These are phyloP conservation scores for Microchirus variegatus DNA, from an alignment of 2,797 vertebrate genomes.

Conservation along the genomic window DNA sequence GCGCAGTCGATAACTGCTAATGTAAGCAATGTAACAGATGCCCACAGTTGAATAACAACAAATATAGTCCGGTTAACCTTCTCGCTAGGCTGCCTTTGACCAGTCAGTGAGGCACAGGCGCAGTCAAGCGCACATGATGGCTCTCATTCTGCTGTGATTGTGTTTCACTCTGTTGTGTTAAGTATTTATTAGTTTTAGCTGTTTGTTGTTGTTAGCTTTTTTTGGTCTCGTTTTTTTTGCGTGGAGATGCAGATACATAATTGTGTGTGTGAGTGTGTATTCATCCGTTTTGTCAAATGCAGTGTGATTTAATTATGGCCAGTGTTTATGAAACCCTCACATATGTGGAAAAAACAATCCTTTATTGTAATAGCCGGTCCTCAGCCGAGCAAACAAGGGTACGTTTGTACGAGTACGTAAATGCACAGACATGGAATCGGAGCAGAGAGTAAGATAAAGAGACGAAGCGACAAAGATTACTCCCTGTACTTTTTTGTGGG, in stretches of 20 bases:
- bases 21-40: constrained; percentile 79
- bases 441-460: constrained; percentile 61
- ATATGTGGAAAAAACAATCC: constrained; percentile 60
- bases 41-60: constrained; percentile 70
- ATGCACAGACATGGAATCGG: constrained; percentile 48
- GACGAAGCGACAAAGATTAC: constrained; percentile 67
- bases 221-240: not conserved
- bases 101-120: constrained; percentile 61
- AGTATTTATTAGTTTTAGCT: constrained; percentile 68
- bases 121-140: constrained; percentile 72
- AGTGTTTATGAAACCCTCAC: constrained; percentile 58
- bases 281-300: constrained; percentile 48
- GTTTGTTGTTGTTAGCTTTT: constrained; percentile 5
- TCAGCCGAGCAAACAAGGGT: constrained; percentile 65
- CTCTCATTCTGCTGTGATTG: constrained; percentile 66
- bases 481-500: constrained; percentile 70
- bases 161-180: constrained; percentile 69
- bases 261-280: not conserved
- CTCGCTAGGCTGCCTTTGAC: constrained; percentile 75
- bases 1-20: constrained; percentile 76
- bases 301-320: constrained; percentile 58
- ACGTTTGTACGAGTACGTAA: constrained; percentile 61
- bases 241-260: not conserved
- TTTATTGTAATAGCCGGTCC: constrained; percentile 62
- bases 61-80: constrained; percentile 80